Evolutionary conservation across 2,888 invertebrate species (phyloP), one percentile per base, ranked within the genome.

Genomic region (Myopa tessellatipennis): DNA sequence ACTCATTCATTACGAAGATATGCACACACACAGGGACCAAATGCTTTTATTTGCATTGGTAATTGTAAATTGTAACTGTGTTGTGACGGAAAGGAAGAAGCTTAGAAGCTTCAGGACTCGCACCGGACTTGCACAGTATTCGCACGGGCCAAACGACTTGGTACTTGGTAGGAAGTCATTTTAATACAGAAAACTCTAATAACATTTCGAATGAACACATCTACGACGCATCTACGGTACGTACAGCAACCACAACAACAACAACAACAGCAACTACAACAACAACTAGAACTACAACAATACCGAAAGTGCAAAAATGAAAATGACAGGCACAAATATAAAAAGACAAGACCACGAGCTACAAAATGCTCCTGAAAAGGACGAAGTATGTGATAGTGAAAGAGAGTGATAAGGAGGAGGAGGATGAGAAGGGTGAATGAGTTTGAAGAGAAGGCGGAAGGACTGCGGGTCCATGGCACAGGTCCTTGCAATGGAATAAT

Each of bases 401-500:
- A 16, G 10, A n/a, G 55, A 16, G 16, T 5, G n/a, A n/a, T 55
- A 12, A 16, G 55, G 55, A 55, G 2, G 55, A 6, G 2, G 55
- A 18, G 12, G 34, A 38, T 16, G 34, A 58, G 6, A 58, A 58
- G 18, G 58, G 55, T 14, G 55, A 55, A 55, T 55, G 55, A 14
- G 10, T 55, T 55, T 58, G 16, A 18, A 58, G 18, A n/a, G 58
- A 3, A 1, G 26, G 26, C 26, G 61, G n/a, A 26, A 18, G 61
- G 61, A 61, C 26, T 26, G 14, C 61, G 4, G 26, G 4, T 26
- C 61, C 10, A 26, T 34, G 34, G 4, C 16, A 34, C 36, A 81
- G 81, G 84, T 83, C 84, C 84, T 84, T 84, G 84, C 84, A 85
- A 85, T 85, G 85, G 85, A 85, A 85, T 85, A 85, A 85, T 85